Conservation (phyloP, 2,888 invertebrate species). For the Orchesellides sinensis region DNA sequence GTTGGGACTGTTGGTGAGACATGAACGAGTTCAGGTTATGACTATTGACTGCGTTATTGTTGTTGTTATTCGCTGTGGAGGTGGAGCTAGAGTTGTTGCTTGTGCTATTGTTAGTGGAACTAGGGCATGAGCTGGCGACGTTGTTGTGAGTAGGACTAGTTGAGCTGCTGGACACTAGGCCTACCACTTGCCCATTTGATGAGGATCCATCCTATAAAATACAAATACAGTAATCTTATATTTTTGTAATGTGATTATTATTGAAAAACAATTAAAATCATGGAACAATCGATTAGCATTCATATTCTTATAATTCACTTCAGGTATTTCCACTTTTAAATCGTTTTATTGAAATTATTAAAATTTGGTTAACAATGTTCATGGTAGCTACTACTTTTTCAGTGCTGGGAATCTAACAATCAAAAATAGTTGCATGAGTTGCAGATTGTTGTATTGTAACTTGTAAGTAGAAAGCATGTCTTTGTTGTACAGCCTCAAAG, state of each 20-base stretch:
- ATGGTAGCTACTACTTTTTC: too few species aligned
- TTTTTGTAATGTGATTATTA: background rate
- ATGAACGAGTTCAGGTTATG: constrained; percentile 57
- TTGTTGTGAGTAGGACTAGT: constrained; percentile 59
- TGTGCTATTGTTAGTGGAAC: constrained; percentile 50
- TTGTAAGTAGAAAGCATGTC: too few species aligned
- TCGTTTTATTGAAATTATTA: too few species aligned
- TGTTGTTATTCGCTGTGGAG: constrained; percentile 43
- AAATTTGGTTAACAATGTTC: too few species aligned
- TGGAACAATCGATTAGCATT: constrained; percentile 13
- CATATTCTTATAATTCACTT: background rate
- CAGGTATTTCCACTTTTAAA: background rate
- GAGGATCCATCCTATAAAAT: constrained; percentile 60
- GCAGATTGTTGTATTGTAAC: too few species aligned
- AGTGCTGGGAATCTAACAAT: too few species aligned
- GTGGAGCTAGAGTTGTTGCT: constrained; percentile 39
- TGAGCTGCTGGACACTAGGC: constrained; percentile 67
- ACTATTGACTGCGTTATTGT: constrained; percentile 59
- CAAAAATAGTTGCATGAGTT: too few species aligned
- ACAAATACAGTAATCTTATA: background rate
- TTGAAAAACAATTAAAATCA: too few species aligned
- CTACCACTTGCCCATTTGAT: constrained; percentile 57
- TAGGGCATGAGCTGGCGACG: constrained; percentile 53
- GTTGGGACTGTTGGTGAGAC: constrained; percentile 40
- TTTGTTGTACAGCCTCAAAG: too few species aligned